phyloP scores from a whole-genome alignment of 2,888 invertebrate genomes.

The Baccha elongata region DNA sequence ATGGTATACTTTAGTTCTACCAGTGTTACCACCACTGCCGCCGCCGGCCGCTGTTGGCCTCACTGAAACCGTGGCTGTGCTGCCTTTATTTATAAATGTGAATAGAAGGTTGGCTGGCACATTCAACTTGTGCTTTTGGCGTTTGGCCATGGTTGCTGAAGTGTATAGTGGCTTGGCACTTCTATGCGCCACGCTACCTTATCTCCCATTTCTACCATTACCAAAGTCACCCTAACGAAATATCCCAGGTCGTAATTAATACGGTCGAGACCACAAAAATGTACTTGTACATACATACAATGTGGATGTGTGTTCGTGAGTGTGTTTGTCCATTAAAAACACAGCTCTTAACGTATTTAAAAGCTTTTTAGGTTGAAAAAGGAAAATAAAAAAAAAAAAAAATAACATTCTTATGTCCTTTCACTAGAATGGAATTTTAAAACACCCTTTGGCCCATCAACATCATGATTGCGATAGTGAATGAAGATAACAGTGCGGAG shows the following conservation, averaged over 20 bases:
- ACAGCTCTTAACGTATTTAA: not conserved
- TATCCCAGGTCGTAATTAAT: conserved; percentile 26
- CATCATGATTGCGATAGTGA: not conserved
- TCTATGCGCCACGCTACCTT: conserved; percentile 22
- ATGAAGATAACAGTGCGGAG: conserved; percentile 8
- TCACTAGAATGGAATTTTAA: not conserved
- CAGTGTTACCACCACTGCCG: not conserved
- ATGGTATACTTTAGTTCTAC: conserved; percentile 6
- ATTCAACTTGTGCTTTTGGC: conserved; percentile 49
- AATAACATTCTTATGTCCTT: not conserved
- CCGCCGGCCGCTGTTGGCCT: not conserved
- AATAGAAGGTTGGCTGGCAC: not conserved
- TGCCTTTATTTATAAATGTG: conserved; percentile 23
- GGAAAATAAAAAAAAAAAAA: not conserved
- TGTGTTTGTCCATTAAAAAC: not conserved
- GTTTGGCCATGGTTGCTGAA: conserved; percentile 47
- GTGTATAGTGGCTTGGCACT: conserved; percentile 43
- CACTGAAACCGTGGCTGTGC: not conserved
- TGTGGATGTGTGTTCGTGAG: not conserved
- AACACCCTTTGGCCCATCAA: not conserved
- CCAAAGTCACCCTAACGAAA: not conserved
- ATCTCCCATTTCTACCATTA: not conserved
- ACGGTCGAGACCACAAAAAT: conserved; percentile 19
- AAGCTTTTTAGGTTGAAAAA: not conserved
- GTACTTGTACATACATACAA: not conserved